Conservation (phyloP, 35 echinoderm and acorn worm species). For the Nesometra sesokonis region DNA sequence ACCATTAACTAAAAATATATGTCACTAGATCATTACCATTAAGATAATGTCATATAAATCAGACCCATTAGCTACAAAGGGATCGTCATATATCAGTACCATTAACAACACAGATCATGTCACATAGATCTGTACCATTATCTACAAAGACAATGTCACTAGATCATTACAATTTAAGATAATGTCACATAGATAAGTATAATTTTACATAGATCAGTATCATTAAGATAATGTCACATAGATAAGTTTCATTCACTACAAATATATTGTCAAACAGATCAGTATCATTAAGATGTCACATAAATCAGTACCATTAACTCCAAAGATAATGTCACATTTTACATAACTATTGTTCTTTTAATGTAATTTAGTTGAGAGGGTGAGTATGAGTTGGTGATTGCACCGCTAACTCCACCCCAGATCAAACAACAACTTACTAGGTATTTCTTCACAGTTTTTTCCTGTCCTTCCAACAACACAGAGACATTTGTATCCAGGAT, state of each 20-base stretch:
- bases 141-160: not conserved
- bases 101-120: no score
- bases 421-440: not conserved
- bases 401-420: no score
- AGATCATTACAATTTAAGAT: no score
- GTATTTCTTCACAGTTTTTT: slow-evolving; percentile 20
- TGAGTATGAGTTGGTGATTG: not conserved
- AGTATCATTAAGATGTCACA: not conserved
- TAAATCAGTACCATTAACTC: no score
- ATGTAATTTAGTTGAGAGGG: not conserved
- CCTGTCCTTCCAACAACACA: slow-evolving; percentile 63
- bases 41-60: not conserved
- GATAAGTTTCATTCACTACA: no score
- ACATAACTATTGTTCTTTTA: not conserved
- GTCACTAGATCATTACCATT: not conserved
- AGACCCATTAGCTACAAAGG: not conserved
- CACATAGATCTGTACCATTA: slow-evolving; percentile 55
- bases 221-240: not conserved
- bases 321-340: no score
- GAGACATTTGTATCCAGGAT: slow-evolving; percentile 36
- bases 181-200: not conserved
- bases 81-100: no score
- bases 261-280: not conserved
- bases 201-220: slow-evolving; percentile 46
- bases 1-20: no score